These are phyloP conservation scores for Pluvianellus socialis DNA, from an alignment of 2,113 vertebrate species.

Conservation along the genomic window DNA sequence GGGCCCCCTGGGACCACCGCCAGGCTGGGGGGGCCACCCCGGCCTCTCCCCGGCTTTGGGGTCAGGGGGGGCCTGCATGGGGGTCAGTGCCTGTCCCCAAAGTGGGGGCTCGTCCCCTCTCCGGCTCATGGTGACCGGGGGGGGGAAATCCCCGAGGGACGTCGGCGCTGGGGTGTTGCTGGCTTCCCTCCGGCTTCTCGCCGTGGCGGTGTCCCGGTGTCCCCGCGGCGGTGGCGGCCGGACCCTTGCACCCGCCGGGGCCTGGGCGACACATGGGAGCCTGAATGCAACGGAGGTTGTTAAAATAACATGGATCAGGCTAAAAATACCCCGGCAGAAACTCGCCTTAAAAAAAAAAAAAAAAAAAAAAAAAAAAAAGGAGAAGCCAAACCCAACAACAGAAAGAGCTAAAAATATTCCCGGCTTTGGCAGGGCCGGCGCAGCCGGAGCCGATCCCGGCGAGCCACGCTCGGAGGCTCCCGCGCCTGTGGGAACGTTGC, in stretches of 20 bases:
- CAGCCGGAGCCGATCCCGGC: constrained; percentile 77
- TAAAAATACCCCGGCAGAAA: constrained; percentile 78
- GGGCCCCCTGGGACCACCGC: not conserved
- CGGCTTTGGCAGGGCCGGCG: constrained; percentile 74
- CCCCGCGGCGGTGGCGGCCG: not conserved
- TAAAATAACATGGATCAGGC: constrained; percentile 75
- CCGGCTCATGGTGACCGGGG: fast-evolving
- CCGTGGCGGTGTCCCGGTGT: not conserved
- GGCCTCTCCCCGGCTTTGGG: not conserved
- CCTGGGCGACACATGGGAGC: constrained; percentile 72
- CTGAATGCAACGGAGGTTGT: constrained; percentile 67
- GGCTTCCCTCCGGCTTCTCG: not conserved
- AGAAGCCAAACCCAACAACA: constrained; percentile 78
- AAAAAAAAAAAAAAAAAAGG: not conserved
- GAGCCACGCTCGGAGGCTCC: constrained; percentile 66
- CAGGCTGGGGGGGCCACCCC: not conserved
- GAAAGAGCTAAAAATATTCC: constrained; percentile 82
- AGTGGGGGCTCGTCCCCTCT: not conserved
- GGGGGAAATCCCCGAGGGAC: not conserved
- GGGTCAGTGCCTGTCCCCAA: fast-evolving
- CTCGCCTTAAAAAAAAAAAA: constrained; percentile 50
- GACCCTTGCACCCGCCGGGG: constrained; percentile 56
- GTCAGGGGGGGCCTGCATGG: not conserved
- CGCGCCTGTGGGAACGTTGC: constrained; percentile 61
- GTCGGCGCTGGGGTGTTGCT: not conserved